These are phyloP conservation scores for Alentia gelatinosa DNA, from an alignment of 2,888 invertebrate species.

Conservation along the genomic window DNA sequence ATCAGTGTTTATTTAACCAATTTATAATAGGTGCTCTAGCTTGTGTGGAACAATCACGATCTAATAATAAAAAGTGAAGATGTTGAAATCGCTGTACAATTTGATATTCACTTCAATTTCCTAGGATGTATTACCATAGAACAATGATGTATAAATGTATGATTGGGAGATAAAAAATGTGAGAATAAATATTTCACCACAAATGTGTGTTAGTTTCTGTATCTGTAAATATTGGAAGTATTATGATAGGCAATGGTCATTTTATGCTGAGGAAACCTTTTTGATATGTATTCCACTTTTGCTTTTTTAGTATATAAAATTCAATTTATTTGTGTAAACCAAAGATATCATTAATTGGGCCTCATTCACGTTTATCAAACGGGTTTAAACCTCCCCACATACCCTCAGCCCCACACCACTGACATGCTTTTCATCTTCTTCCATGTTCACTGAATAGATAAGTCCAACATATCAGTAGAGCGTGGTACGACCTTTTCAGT, in stretches of 20 bases:
- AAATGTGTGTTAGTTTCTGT: too few species aligned
- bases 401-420: too few species aligned
- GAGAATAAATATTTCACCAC: slow-evolving; percentile 19
- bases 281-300: not conserved
- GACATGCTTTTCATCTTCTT: too few species aligned
- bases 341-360: not conserved
- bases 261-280: not conserved
- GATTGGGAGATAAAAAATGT: not conserved
- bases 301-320: not conserved
- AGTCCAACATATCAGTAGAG: slow-evolving; percentile 6
- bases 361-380: too few species aligned
- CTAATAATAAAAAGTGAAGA: not conserved
- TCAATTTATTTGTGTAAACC: not conserved
- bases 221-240: too few species aligned
- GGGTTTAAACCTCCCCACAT: too few species aligned
- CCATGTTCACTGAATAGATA: not conserved
- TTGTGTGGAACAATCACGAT: not conserved
- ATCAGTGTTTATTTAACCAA: too few species aligned
- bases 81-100: not conserved
- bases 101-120: not conserved
- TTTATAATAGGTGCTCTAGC: not conserved
- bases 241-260: not conserved
- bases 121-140: slow-evolving; percentile 13
- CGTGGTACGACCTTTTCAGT: not conserved
- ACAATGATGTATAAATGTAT: slow-evolving; percentile 1